Percentiles rank a stretch among this genome's conserved stretches.
phyloP scores from a whole-genome alignment of 2,888 invertebrate species.

The Polydesmus complanatus region DNA sequence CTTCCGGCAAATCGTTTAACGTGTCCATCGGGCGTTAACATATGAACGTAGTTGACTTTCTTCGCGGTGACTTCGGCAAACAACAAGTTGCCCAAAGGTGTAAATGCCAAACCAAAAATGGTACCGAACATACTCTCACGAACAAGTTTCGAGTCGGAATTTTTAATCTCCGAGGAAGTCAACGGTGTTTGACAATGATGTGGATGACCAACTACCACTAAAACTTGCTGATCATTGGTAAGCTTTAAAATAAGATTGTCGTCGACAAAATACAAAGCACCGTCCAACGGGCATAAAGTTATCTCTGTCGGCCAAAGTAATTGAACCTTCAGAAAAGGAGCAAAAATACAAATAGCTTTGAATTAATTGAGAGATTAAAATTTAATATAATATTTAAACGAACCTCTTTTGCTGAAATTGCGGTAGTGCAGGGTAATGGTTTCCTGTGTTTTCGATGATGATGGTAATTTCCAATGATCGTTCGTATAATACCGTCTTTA shows the following conservation, averaged over 20 bases:
- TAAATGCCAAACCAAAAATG: slow-evolving; percentile 89
- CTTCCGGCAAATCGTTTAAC: slow-evolving; percentile 87
- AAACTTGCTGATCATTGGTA: slow-evolving; percentile 29
- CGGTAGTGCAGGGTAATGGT: slow-evolving; percentile 78
- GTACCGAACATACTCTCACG: slow-evolving; percentile 74
- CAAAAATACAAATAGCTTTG: no score
- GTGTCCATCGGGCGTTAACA: slow-evolving; percentile 84
- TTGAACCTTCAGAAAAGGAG: slow-evolving; percentile 45
- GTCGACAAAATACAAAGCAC: slow-evolving; percentile 88
- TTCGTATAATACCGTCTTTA: slow-evolving; percentile 78
- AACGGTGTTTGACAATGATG: slow-evolving; percentile 58
- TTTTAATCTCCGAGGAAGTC: slow-evolving; percentile 23
- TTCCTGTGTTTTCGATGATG: slow-evolving; percentile 89
- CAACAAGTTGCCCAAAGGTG: slow-evolving; percentile 77
- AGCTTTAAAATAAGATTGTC: slow-evolving; percentile 45
- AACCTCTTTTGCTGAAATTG: slow-evolving; percentile 67
- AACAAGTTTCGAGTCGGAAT: slow-evolving; percentile 42
- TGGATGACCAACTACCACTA: slow-evolving; percentile 80
- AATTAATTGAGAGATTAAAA: no score
- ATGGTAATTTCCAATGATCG: slow-evolving; percentile 52
- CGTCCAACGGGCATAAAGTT: slow-evolving; percentile 85
- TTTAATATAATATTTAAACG: no score
- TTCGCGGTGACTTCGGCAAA: slow-evolving; percentile 94
- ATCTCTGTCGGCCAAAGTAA: slow-evolving; percentile 92
- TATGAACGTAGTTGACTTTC: slow-evolving; percentile 75